Conservation (phyloP, 1,140 invertebrate species). For the Ruditapes philippinarum region DNA sequence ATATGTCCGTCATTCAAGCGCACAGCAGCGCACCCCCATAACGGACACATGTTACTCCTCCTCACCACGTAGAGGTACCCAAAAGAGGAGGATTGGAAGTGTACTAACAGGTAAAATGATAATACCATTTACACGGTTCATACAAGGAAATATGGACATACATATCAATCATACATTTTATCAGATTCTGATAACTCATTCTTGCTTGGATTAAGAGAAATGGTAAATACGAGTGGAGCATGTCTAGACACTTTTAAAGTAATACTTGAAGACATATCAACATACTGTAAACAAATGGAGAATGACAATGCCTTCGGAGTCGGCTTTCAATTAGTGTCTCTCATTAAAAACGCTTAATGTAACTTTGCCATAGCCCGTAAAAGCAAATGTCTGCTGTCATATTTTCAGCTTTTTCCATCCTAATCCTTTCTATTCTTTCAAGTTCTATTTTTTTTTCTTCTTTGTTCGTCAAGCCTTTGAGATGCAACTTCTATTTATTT, state of each 20-base stretch:
- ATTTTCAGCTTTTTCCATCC: conserved; percentile 33
- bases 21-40: no score
- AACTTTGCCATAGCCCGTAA: conserved; percentile 22
- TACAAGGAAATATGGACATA: conserved; percentile 66
- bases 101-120: background rate
- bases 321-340: conserved; percentile 37
- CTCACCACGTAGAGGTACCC: no score
- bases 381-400: conserved; percentile 3
- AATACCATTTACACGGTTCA: conserved; percentile 61
- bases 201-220: conserved; percentile 64
- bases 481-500: background rate
- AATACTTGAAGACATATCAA: conserved; percentile 54
- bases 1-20: no score
- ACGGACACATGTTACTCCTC: no score
- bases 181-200: conserved; percentile 61
- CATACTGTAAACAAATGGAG: background rate
- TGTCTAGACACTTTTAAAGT: conserved; percentile 61
- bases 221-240: conserved; percentile 59
- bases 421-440: conserved; percentile 13
- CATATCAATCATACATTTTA: conserved; percentile 48
- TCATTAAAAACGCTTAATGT: conserved; percentile 59
- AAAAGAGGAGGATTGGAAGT: conserved; percentile 44
- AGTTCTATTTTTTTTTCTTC: conserved; percentile 33
- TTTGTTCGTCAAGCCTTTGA: conserved; percentile 18
- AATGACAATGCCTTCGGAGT: background rate